A percentile compares a stretch with the other conserved stretches of the same genome.
These are phyloP conservation scores for Cyanocitta stelleri DNA, from an alignment of 2,113 vertebrate species.

Conservation along the genomic window DNA sequence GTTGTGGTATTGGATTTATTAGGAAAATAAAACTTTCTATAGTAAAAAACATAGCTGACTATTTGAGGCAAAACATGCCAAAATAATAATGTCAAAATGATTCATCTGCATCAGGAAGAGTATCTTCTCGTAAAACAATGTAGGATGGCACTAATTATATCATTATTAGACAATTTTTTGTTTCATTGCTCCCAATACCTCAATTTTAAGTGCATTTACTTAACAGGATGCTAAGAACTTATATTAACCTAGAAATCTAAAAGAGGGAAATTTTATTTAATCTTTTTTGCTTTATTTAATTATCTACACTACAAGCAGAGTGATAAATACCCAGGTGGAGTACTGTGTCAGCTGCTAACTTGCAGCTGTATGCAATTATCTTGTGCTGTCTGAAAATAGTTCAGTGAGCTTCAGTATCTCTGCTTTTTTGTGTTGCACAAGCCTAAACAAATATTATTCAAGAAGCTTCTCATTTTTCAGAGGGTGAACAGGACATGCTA, in stretches of 20 bases:
- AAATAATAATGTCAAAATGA: neutral
- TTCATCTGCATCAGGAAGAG: neutral
- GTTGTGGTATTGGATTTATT: neutral
- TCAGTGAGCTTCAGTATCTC: neutral
- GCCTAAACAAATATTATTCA: neutral
- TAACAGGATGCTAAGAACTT: neutral
- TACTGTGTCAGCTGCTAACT: neutral
- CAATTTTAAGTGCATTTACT: neutral
- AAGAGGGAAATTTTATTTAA: neutral
- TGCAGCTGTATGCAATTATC: slow-evolving; percentile 16
- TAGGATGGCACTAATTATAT: neutral
- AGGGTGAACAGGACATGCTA: neutral
- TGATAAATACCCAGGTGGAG: neutral
- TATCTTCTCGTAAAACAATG: neutral
- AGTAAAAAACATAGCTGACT: neutral
- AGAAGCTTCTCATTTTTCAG: neutral
- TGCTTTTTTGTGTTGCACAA: neutral
- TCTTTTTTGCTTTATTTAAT: slow-evolving; percentile 11
- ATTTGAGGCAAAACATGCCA: neutral
- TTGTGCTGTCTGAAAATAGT: neutral
- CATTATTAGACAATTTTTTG: neutral
- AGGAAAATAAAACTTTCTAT: neutral
- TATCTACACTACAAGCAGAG: neutral
- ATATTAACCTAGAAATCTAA: neutral
- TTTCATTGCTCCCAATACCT: neutral